phyloP scores from a whole-genome alignment of 2,113 vertebrate species.

The Chaetura pelagica region DNA sequence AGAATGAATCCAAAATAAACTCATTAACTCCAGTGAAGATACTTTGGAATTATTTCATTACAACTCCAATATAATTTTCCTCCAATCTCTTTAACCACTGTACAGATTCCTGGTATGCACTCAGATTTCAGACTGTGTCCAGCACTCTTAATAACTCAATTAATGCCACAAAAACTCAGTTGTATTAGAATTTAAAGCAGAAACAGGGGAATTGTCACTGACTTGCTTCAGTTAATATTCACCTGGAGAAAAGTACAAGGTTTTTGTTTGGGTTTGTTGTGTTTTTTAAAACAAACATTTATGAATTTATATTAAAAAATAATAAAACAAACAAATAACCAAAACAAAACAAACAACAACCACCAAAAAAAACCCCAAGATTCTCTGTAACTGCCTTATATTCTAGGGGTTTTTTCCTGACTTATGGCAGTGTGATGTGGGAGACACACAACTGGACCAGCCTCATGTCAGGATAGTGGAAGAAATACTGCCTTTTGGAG shows the following conservation, averaged over 20 bases:
- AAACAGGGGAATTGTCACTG: background rate
- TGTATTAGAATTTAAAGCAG: background rate
- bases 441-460: background rate
- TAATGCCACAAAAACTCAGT: background rate
- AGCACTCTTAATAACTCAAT: background rate
- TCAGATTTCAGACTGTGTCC: background rate
- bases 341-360: background rate
- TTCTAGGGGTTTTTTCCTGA: background rate
- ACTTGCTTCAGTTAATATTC: background rate
- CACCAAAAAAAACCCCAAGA: rapidly evolving
- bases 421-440: rapidly evolving
- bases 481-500: background rate
- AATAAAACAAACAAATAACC: rapidly evolving
- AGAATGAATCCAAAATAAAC: conserved; percentile 36
- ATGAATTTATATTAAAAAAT: background rate
- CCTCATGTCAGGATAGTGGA: background rate
- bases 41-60: conserved; percentile 6
- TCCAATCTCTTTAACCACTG: background rate
- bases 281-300: background rate
- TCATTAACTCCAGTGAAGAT: conserved; percentile 26
- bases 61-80: background rate
- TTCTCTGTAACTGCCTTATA: background rate
- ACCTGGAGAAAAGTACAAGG: background rate
- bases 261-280: background rate
- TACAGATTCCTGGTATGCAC: background rate